A percentile compares a stretch with the other conserved stretches of the same genome.
phyloP scores from a whole-genome alignment of 2,888 invertebrate genomes.

The Drosophila testacea region DNA sequence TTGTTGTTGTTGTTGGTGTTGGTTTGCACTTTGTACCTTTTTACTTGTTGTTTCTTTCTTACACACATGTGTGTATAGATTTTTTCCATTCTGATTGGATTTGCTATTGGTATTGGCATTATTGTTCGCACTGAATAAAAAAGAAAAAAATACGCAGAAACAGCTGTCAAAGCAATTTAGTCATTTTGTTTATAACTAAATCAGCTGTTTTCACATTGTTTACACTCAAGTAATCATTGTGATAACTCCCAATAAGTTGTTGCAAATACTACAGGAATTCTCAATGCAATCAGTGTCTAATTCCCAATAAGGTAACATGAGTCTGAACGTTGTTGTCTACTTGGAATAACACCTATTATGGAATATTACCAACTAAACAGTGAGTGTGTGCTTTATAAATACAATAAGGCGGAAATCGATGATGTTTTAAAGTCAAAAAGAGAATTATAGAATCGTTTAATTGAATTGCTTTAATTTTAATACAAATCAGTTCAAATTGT shows the following conservation, averaged over 20 bases:
- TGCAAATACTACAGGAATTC: conserved; percentile 16
- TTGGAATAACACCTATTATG: conserved; percentile 26
- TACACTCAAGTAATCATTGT: conserved; percentile 28
- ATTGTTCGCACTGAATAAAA: not conserved
- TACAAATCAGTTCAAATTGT: too few species aligned
- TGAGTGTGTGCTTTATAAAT: conserved; percentile 2
- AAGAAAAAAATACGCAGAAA: conserved; percentile 37
- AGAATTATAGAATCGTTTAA: too few species aligned
- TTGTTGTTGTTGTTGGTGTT: conserved; percentile 33
- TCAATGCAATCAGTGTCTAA: conserved; percentile 15
- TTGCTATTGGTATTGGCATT: conserved; percentile 20
- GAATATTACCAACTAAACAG: conserved; percentile 11
- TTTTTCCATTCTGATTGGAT: conserved; percentile 54
- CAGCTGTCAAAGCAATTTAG: conserved; percentile 61
- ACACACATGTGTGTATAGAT: conserved; percentile 38
- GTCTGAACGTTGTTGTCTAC: conserved; percentile 23
- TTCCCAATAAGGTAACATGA: conserved; percentile 48
- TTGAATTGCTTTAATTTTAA: too few species aligned
- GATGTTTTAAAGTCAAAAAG: too few species aligned
- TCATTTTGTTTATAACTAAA: conserved; percentile 67
- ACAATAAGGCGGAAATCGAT: conserved; percentile 14
- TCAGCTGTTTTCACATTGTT: conserved; percentile 65
- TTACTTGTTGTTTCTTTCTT: conserved; percentile 52
- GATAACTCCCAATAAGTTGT: conserved; percentile 17
- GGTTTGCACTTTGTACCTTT: conserved; percentile 63